phyloP scores from a whole-genome alignment of 2,888 invertebrate genomes.

The Zaprionus lineosus region DNA sequence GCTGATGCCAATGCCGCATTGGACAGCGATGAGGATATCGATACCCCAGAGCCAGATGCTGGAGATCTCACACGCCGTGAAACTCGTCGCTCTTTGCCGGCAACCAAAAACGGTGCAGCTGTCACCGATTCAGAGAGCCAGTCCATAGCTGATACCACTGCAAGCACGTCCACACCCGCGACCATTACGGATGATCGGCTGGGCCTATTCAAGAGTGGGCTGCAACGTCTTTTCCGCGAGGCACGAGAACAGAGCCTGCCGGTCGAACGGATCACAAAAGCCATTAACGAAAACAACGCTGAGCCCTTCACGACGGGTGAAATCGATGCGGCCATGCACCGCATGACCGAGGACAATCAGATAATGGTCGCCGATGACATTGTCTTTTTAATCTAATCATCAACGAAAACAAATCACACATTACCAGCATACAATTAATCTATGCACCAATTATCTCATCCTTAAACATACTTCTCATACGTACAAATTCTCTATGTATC shows the following conservation, averaged over 20 bases:
- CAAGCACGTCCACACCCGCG: conserved; percentile 42
- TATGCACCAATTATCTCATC: background rate
- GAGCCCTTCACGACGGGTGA: conserved; percentile 87
- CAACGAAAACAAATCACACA: conserved; percentile 8
- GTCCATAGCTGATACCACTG: conserved; percentile 2
- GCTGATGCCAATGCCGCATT: conserved; percentile 26
- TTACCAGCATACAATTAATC: conserved; percentile 28
- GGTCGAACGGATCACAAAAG: conserved; percentile 86
- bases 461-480: too few species aligned
- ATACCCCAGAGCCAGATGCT: conserved; percentile 78
- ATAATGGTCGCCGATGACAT: conserved; percentile 94
- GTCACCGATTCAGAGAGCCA: conserved; percentile 3
- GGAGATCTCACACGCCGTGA: conserved; percentile 82
- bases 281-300: conserved; percentile 86
- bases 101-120: conserved; percentile 25
- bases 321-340: conserved; percentile 89
- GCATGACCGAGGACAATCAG: conserved; percentile 95
- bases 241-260: conserved; percentile 90
- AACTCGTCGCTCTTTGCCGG: conserved; percentile 72
- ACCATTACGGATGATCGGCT: conserved; percentile 84
- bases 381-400: conserved; percentile 90
- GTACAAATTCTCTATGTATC: conserved; percentile 16
- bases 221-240: conserved; percentile 90
- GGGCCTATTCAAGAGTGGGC: conserved; percentile 87
- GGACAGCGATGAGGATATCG: conserved; percentile 78